Evolutionary conservation across 2,797 vertebrate genomes (phyloP).

Genomic region (Sparus aurata): DNA sequence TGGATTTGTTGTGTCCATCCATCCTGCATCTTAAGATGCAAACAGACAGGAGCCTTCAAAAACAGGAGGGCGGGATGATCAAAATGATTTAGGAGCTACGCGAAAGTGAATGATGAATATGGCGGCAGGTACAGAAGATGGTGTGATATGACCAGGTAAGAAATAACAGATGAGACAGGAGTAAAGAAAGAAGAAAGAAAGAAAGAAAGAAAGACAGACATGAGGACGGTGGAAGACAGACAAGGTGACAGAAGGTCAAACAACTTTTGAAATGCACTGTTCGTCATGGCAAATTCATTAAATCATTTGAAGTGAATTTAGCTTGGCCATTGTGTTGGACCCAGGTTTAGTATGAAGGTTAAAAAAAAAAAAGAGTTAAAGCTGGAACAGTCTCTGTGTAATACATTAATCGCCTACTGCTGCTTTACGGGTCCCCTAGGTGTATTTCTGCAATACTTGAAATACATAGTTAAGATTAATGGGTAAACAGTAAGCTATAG

Average conservation of each 20-base stretch:
- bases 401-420: not conserved
- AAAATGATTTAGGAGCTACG: slow-evolving; percentile 17
- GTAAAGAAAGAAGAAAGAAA: slow-evolving; percentile 7
- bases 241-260: not conserved
- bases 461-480: no score
- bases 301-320: not conserved
- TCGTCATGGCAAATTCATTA: not conserved
- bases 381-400: not conserved
- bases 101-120: slow-evolving; percentile 27
- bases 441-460: no score
- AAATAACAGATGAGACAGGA: slow-evolving; percentile 2
- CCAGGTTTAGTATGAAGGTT: not conserved
- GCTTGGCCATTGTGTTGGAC: not conserved
- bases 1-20: slow-evolving; percentile 48
- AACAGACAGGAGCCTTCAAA: slow-evolving; percentile 8
- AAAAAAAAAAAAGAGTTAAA: not conserved
- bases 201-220: not conserved
- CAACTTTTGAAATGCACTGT: not conserved
- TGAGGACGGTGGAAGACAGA: not conserved
- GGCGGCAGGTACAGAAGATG: slow-evolving; percentile 1
- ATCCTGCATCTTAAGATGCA: slow-evolving; percentile 44
- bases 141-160: slow-evolving; percentile 7
- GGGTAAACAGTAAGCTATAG: no score
- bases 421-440: not conserved
- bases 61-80: not conserved